phyloP scores from a whole-genome alignment of 2,797 vertebrate genomes.

The Tokudaia muenninki region DNA sequence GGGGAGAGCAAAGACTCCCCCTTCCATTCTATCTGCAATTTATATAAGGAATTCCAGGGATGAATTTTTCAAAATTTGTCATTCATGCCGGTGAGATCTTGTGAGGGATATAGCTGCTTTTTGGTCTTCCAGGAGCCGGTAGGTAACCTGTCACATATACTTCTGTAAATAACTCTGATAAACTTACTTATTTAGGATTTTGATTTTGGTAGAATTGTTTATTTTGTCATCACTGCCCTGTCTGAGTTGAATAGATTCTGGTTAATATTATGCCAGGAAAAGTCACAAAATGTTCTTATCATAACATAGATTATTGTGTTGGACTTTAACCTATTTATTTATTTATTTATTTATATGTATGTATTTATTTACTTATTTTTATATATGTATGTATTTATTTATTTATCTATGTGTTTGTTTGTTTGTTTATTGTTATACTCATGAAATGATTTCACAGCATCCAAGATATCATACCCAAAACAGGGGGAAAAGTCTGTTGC shows the following conservation, averaged over 20 bases:
- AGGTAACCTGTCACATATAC: background rate
- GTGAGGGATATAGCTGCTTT: background rate
- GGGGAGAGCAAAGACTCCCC: background rate
- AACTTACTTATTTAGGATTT: background rate
- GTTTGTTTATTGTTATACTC: background rate
- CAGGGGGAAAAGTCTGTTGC: background rate
- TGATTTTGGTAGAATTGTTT: background rate
- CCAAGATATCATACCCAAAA: background rate
- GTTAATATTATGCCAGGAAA: background rate
- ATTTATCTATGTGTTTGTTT: too few relatives aligned
- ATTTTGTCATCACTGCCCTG: background rate
- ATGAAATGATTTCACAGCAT: background rate
- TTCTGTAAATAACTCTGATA: background rate
- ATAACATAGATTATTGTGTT: conserved; percentile 7
- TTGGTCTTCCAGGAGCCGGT: background rate
- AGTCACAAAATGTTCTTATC: background rate
- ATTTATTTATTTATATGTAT: too few relatives aligned
- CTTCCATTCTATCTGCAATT: background rate
- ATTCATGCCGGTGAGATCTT: background rate
- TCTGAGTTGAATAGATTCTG: background rate
- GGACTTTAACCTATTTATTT: background rate
- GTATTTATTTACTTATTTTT: too few relatives aligned
- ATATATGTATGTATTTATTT: too few relatives aligned
- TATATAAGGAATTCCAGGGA: background rate
- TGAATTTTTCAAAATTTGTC: background rate